Base-by-base conservation (phyloP, 2,888 invertebrate genomes). In the Epiblema foenella region DNA sequence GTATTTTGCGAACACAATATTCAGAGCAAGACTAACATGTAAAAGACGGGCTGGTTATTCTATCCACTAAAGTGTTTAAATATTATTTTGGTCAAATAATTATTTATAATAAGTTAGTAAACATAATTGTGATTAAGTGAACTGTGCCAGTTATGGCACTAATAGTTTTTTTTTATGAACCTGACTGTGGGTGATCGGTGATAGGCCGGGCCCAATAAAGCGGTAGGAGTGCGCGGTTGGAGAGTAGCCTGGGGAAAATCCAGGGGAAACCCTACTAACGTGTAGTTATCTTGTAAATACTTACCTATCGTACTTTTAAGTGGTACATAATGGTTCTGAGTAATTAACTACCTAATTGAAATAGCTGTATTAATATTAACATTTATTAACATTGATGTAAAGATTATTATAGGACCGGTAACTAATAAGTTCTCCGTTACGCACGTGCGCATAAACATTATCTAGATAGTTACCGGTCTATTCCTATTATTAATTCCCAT, bases 361-460 rank as follows among this genome's bases (percentile, higher is more conserved):
- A n/a, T 56, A 9, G n/a, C 24, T 54, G 5, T 29, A 54, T 15
- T 29, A 15, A 54, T 54, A 24, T 56, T 0, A 24, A 54, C 12
- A 15, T n/a, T n/a, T 24, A 12, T 11, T 20, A 20, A 15, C 15
- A 15, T n/a, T n/a, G n/a, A n/a, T n/a, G n/a, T 15, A 15, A 5
- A 42, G 42, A 4, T 42, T 5, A 42, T 42, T 42, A 42, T 15
- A 42, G 5, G 15, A 42, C 42, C 39, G 4, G 42, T 42, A 42
- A 12, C 42, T 15, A 42, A 42, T 15, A 42, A 42, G 15, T 46
- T n/a, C n/a, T 46, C 15, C 12, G n/a, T 5, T 1, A 20, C 37
- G 18, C 12, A 17, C 15, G 78, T 77, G 75, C 74, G 79, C 74
- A 69, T 75, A 78, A 76, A 81, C 79, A 79, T 78, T 63, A 56